Evolutionary conservation across 2,888 invertebrate species (phyloP).

Genomic region (Ennomos erosarius): DNA sequence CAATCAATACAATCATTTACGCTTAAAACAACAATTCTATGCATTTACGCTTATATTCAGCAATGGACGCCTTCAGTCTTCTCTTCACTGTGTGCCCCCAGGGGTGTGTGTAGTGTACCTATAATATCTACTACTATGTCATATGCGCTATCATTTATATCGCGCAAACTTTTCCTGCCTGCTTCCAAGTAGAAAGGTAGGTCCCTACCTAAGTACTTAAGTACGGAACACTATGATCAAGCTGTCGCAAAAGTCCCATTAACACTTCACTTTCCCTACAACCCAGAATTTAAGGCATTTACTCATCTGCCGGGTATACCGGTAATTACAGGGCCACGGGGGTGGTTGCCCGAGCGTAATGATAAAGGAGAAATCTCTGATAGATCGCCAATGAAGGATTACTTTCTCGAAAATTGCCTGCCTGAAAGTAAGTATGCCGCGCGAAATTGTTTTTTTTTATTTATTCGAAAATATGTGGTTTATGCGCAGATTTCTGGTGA

Average conservation of each 20-base stretch:
- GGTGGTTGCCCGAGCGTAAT: conserved; percentile 64
- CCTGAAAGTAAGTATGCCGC: conserved; percentile 82
- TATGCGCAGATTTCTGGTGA: conserved; percentile 57
- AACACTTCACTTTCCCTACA: conserved; percentile 81
- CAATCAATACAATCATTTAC: no score
- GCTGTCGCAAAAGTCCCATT: conserved; percentile 67
- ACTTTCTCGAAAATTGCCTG: conserved; percentile 82
- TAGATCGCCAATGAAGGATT: conserved; percentile 77
- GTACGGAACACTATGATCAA: conserved; percentile 74
- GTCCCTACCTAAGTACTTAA: no score
- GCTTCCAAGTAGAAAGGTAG: conserved; percentile 61
- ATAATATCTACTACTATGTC: no score
- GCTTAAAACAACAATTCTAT: no score
- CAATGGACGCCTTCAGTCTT: no score
- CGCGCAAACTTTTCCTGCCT: conserved; percentile 60
- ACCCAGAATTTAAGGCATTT: conserved; percentile 81
- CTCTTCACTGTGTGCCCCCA: no score
- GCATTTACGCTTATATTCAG: no score
- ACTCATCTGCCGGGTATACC: conserved; percentile 80
- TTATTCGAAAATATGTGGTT: conserved; percentile 67
- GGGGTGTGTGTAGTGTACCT: no score
- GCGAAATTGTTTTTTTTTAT: conserved; percentile 70
- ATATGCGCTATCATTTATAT: conserved; percentile 43
- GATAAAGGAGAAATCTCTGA: conserved; percentile 76
- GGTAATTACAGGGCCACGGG: conserved; percentile 72